Conservation (phyloP, 2,888 invertebrate genomes). For the Drosophila atripex region DNA sequence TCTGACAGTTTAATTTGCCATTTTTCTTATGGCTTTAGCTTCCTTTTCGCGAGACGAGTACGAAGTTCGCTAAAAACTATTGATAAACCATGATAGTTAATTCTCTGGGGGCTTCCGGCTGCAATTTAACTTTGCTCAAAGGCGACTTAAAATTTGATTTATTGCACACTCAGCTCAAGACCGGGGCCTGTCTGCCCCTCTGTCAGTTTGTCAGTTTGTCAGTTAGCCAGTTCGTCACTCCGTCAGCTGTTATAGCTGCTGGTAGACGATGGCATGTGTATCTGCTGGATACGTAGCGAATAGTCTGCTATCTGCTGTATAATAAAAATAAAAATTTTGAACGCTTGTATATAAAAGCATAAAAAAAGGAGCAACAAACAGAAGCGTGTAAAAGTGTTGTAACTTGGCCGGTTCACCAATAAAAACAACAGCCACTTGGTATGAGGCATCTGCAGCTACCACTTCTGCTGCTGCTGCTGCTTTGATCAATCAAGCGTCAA, state of each 20-base stretch:
- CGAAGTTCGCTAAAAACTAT: constrained; percentile 48
- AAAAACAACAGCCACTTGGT: constrained; percentile 33
- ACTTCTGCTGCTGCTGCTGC: constrained; percentile 51
- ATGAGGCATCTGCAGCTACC: constrained; percentile 15
- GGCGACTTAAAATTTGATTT: constrained; percentile 74
- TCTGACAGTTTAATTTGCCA: constrained; percentile 30
- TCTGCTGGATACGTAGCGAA: constrained; percentile 29
- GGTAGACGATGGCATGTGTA: constrained; percentile 19
- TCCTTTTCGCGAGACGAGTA: constrained; percentile 23
- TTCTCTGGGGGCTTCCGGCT: constrained; percentile 62
- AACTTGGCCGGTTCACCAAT: constrained; percentile 47
- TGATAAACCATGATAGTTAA: constrained; percentile 53
- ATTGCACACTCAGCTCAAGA: constrained; percentile 52
- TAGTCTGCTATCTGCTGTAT: constrained; percentile 19
- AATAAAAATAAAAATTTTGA: constrained; percentile 41
- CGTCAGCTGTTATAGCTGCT: constrained; percentile 47
- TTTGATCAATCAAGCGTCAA: constrained; percentile 80
- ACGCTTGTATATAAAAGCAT: constrained; percentile 28
- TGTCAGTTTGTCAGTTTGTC: constrained; percentile 29
- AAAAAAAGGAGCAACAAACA: constrained; percentile 31
- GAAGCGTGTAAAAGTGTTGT: constrained; percentile 59
- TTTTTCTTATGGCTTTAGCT: constrained; percentile 35
- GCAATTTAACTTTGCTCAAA: constrained; percentile 74
- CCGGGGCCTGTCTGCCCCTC: constrained; percentile 25
- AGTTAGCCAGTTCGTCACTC: constrained; percentile 29